Conservation (phyloP, 2,888 invertebrate species). For the Leptinotarsa haldemani region DNA sequence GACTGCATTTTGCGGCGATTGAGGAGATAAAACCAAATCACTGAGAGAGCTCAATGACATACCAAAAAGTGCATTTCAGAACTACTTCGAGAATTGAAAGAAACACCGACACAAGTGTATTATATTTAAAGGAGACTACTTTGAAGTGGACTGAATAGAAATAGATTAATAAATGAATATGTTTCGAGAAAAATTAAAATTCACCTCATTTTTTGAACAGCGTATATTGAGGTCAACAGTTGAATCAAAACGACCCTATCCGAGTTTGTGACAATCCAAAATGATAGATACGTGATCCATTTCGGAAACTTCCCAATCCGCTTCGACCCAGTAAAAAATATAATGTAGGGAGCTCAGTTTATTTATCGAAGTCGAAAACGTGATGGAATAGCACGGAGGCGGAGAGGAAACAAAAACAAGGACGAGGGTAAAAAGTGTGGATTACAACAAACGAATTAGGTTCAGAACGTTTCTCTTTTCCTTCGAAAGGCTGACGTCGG, state of each 20-base stretch:
- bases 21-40: no score
- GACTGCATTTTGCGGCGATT: no score
- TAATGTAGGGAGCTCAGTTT: slow-evolving; percentile 1
- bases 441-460: slow-evolving; percentile 20
- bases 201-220: neutral
- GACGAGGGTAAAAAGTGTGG: slow-evolving; percentile 17
- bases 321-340: neutral
- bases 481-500: slow-evolving; percentile 17
- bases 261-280: slow-evolving; percentile 5
- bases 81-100: no score
- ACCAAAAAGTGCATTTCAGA: no score
- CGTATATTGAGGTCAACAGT: neutral
- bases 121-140: no score
- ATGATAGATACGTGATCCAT: slow-evolving; percentile 32
- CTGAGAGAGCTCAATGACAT: no score
- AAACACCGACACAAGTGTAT: no score
- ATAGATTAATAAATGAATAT: no score
- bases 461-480: slow-evolving; percentile 18
- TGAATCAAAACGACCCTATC: neutral
- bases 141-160: no score
- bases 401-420: slow-evolving; percentile 12
- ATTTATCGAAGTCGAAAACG: slow-evolving; percentile 11
- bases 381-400: slow-evolving; percentile 15
- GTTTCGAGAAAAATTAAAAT: neutral
- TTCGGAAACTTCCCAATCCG: neutral